These are phyloP conservation scores for Papilio dardanus DNA, from an alignment of 1,140 invertebrate species.

Conservation along the genomic window DNA sequence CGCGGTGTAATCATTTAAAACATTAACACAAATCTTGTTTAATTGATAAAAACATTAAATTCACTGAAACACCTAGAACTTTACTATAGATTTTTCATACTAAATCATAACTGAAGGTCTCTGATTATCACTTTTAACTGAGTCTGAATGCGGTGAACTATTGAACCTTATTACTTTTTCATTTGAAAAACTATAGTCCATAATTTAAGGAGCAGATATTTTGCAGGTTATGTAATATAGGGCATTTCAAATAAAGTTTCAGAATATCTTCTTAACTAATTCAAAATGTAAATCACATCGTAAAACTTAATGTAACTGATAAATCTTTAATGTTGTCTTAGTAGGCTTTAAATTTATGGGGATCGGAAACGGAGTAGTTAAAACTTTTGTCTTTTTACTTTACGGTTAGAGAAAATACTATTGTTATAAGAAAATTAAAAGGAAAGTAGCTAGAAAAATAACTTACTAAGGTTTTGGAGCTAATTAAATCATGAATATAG, in stretches of 20 bases:
- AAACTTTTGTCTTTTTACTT: conserved; percentile 3
- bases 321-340: conserved; percentile 19
- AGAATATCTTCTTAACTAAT: neutral
- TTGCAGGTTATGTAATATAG: too few species aligned
- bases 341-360: conserved; percentile 20
- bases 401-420: neutral
- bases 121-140: too few species aligned
- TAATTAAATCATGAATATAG: neutral
- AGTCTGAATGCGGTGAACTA: too few species aligned
- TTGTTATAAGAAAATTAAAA: neutral
- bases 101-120: neutral
- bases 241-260: neutral
- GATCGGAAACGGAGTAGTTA: conserved; percentile 12
- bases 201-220: too few species aligned
- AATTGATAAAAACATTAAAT: neutral
- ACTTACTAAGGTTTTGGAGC: neutral
- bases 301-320: conserved; percentile 1
- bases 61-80: neutral
- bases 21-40: neutral
- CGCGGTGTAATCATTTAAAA: neutral
- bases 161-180: too few species aligned
- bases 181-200: too few species aligned
- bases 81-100: neutral
- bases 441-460: neutral
- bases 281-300: conserved; percentile 13